Evolutionary conservation across 2,797 vertebrate species (phyloP), one percentile per base, ranked within the genome.

Genomic region (Aulostomus chinensis): DNA sequence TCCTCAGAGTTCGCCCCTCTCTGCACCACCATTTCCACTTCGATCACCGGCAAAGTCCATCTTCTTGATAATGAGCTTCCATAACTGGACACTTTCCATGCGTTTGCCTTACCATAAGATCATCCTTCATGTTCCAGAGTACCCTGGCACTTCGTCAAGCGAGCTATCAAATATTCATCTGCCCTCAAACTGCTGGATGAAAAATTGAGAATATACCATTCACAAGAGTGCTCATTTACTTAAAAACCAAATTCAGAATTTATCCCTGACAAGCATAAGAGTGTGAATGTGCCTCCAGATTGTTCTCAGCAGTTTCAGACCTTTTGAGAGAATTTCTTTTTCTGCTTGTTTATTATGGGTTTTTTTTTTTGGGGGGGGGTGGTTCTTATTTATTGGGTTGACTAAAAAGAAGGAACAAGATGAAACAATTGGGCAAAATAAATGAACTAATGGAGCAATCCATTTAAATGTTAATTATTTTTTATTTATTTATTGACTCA

Each of bases 141-240:
- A 43, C 43, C 15, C 28, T 5, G 50, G 47, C 63, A 29, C n/a
- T n/a, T n/a, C n/a, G n/a, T n/a, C n/a, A n/a, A 58, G 78, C 74
- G 77, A 39, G 42, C 22, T 49, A 87, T 90, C 58, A 89, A 89
- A 89, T 83, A 89, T 89, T 88, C 61, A 90, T 86, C 68, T 55
- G 41, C 63, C 65, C 63, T 45, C 40, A 52, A 77, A 78, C 70
- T 74, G 35, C 68, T 54, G 62, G 65, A 79, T 77, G 82, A 86
- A 80, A 78, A 84, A 86, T 58, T 15, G 45, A 69, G 68, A 76
- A 39, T 68, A 54, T 57, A 83, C 85, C 60, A 60, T 68, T 74
- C 25, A 26, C 24, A n/a, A 5, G 34, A 55, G 54, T 20, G 42
- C 42, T 75, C 49, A 17, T 79, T 81, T 32, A 22, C 42, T 26